A percentile compares a stretch with the other conserved stretches of the same genome.
phyloP scores from a whole-genome alignment of 2,113 vertebrate genomes.

The Nyctibius bracteatus region DNA sequence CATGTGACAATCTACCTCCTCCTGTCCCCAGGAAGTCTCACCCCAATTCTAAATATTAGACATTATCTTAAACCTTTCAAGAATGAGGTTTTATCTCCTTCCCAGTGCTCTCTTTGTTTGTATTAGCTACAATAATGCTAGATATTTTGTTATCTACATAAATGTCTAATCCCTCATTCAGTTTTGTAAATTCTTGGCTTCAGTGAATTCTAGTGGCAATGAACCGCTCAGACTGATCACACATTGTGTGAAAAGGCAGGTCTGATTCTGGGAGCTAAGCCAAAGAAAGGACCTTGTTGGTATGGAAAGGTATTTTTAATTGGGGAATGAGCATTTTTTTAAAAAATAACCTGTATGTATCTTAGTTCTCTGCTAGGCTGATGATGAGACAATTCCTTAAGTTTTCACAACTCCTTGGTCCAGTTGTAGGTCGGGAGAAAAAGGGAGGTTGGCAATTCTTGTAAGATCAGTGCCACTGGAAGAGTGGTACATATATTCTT shows the following conservation, averaged over 20 bases:
- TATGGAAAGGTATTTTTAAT: not conserved
- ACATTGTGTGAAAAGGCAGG: not conserved
- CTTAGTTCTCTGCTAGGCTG: not conserved
- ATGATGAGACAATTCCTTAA: not conserved
- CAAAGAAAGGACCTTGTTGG: not conserved
- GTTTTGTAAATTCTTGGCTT: slow-evolving; percentile 19
- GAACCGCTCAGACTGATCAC: slow-evolving; percentile 9
- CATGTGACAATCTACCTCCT: not conserved
- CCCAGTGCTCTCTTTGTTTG: not conserved
- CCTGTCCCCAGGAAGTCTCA: not conserved
- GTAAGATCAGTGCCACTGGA: not conserved
- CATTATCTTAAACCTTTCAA: not conserved
- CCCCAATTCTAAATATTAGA: not conserved
- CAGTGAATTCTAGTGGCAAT: not conserved
- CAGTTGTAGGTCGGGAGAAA: not conserved
- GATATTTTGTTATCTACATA: slow-evolving; percentile 13
- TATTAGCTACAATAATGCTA: not conserved
- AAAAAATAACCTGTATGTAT: not conserved
- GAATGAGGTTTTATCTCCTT: not conserved
- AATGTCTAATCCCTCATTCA: not conserved
- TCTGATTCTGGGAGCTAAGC: not conserved
- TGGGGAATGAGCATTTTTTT: not conserved
- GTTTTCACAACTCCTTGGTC: not conserved
- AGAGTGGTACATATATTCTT: not conserved
- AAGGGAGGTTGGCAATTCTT: not conserved